phyloP scores from a whole-genome alignment of 2,888 invertebrate species.

The Trileptium ribeirensis region DNA sequence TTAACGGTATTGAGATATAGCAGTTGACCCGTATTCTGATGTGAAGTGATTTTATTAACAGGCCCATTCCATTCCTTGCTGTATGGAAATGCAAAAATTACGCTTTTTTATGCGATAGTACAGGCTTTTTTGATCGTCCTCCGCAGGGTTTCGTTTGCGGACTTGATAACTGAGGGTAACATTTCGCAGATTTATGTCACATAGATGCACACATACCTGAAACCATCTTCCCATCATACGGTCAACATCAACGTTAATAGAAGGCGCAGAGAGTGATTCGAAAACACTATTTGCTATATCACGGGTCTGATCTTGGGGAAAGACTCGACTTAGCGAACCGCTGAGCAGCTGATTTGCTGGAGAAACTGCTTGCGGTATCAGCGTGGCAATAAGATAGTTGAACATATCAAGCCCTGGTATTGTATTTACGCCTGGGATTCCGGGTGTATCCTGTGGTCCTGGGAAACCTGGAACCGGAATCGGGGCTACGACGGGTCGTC shows the following conservation, averaged over 20 bases:
- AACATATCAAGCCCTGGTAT: slow-evolving; percentile 51
- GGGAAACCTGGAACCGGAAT: slow-evolving; percentile 48
- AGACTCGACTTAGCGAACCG: slow-evolving; percentile 47
- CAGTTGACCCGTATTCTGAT: too few species aligned
- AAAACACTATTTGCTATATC: slow-evolving; percentile 50
- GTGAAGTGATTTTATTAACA: too few species aligned
- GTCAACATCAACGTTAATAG: slow-evolving; percentile 49
- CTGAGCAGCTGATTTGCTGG: slow-evolving; percentile 50
- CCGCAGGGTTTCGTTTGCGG: too few species aligned
- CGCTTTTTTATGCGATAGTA: too few species aligned
- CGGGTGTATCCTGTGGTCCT: slow-evolving; percentile 45
- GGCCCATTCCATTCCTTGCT: too few species aligned
- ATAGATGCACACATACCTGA: slow-evolving; percentile 42
- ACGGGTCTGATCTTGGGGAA: slow-evolving; percentile 46
- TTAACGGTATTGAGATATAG: too few species aligned
- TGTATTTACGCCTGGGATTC: slow-evolving; percentile 51
- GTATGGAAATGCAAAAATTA: too few species aligned
- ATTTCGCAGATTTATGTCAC: too few species aligned
- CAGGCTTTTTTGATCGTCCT: too few species aligned
- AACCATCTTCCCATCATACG: slow-evolving; percentile 53
- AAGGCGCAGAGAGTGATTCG: slow-evolving; percentile 48
- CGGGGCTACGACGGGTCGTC: slow-evolving; percentile 49
- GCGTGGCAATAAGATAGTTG: slow-evolving; percentile 50
- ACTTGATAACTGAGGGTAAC: too few species aligned
- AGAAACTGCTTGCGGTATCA: slow-evolving; percentile 51